A percentile compares a stretch with the other conserved stretches of the same genome.
Evolutionary conservation across 2,113 vertebrate genomes (phyloP).

Genomic region (Xyliphius kryptos): DNA sequence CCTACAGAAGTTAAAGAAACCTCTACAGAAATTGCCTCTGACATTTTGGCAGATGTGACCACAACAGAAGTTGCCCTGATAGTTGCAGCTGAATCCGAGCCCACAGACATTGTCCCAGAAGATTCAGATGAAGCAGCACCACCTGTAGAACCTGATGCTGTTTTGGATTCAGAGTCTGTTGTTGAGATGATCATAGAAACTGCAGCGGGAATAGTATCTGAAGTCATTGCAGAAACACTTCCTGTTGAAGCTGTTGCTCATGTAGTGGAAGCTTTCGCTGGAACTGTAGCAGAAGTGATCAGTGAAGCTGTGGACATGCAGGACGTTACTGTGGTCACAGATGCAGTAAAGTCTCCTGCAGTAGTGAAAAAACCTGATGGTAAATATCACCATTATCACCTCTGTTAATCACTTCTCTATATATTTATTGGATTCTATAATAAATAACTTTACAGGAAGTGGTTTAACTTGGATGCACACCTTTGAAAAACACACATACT

Average conservation of each 20-base stretch:
- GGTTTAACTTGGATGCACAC: no score
- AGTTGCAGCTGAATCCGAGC: not conserved
- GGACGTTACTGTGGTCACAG: slow-evolving; percentile 7
- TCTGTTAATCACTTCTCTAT: no score
- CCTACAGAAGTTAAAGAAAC: not conserved
- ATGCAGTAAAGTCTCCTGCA: slow-evolving; percentile 37
- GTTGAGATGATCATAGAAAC: slow-evolving; percentile 31
- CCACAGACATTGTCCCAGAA: no score
- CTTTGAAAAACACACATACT: no score
- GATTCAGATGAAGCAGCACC: no score
- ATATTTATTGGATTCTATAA: no score
- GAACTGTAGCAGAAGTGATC: slow-evolving; percentile 33
- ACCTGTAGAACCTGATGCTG: no score
- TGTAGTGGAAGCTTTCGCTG: slow-evolving; percentile 42
- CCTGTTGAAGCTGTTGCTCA: slow-evolving; percentile 31
- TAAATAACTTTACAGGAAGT: no score
- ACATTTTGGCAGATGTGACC: slow-evolving; percentile 2
- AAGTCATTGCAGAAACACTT: slow-evolving; percentile 29
- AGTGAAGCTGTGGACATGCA: slow-evolving; percentile 42
- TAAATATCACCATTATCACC: no score
- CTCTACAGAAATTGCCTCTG: not conserved
- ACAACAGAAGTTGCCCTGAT: not conserved
- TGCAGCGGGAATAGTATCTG: slow-evolving; percentile 15
- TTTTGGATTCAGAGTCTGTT: slow-evolving; percentile 10
- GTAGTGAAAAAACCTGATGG: slow-evolving; percentile 53